A percentile compares a stretch with the other conserved stretches of the same genome.
phyloP scores from a whole-genome alignment of 2,888 invertebrate species.

The Lordiphosa fenestrarum region DNA sequence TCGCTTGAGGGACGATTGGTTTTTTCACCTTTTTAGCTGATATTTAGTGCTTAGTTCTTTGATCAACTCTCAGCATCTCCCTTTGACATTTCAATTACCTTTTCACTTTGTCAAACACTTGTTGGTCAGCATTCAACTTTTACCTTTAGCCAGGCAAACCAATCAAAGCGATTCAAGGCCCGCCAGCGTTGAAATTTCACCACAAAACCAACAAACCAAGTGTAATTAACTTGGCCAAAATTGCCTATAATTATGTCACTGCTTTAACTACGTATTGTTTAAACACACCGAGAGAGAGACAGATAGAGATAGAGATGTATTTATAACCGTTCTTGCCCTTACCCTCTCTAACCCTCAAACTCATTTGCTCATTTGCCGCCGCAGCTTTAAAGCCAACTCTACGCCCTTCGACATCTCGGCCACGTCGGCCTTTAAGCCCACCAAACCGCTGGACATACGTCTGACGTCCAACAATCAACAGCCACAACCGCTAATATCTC shows the following conservation, averaged over 20 bases:
- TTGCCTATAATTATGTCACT: constrained; percentile 62
- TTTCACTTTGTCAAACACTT: constrained; percentile 34
- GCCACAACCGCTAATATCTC: constrained; percentile 56
- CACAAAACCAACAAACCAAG: constrained; percentile 16
- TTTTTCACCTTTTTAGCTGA: too few species aligned
- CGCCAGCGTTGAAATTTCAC: constrained; percentile 53
- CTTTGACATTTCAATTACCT: constrained; percentile 27
- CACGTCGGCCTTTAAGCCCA: constrained; percentile 77
- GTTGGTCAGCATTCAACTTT: constrained; percentile 20
- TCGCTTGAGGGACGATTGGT: too few species aligned
- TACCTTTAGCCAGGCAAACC: constrained; percentile 21
- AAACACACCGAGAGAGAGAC: constrained; percentile 14
- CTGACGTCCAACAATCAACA: constrained; percentile 22
- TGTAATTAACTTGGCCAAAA: constrained; percentile 49
- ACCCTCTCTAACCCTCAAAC: neutral
- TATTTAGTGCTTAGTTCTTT: neutral
- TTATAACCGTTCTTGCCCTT: constrained; percentile 18
- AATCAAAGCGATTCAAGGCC: constrained; percentile 32
- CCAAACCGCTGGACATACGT: constrained; percentile 75
- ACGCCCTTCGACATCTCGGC: constrained; percentile 70
- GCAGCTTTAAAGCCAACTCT: constrained; percentile 75
- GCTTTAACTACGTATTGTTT: constrained; percentile 43
- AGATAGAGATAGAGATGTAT: constrained; percentile 17
- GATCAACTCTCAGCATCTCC: neutral
- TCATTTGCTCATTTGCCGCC: neutral